phyloP scores from a whole-genome alignment of 1,140 invertebrate genomes.

The Druon quercuslanigerum region DNA sequence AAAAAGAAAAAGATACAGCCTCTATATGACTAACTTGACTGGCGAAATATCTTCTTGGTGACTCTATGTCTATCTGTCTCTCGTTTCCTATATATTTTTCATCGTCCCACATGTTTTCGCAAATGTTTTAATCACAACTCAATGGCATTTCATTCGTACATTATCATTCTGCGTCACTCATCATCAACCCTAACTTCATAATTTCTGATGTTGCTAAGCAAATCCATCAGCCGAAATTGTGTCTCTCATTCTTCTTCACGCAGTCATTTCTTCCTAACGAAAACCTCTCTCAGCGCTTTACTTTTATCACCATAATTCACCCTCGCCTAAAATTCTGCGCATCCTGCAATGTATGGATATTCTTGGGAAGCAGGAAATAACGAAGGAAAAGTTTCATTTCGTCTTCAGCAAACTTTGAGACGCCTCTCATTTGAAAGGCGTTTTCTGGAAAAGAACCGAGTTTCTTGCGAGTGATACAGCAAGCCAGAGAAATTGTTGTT shows the following conservation, averaged over 20 bases:
- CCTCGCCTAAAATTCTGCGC: not conserved
- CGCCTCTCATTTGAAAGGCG: not conserved
- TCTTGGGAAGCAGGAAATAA: not conserved
- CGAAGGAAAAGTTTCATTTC: not conserved
- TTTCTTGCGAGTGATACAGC: too few relatives aligned
- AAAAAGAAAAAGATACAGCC: too few relatives aligned
- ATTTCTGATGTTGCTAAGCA: not conserved
- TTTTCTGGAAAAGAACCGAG: not conserved
- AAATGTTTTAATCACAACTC: not conserved
- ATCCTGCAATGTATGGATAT: not conserved
- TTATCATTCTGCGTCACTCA: not conserved
- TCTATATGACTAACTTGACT: too few relatives aligned
- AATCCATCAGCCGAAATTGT: not conserved
- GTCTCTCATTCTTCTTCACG: not conserved
- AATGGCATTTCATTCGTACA: constrained; percentile 1
- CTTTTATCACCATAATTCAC: not conserved
- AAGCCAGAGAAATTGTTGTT: not conserved
- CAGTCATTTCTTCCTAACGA: not conserved
- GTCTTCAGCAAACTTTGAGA: not conserved
- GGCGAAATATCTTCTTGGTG: too few relatives aligned
- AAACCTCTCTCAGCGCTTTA: not conserved
- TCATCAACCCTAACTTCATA: not conserved
- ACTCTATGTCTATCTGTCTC: too few relatives aligned
- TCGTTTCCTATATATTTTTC: not conserved
- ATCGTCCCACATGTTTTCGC: not conserved